These are phyloP conservation scores for Drosophila fungiperda DNA, from an alignment of 2,888 invertebrate genomes.

Conservation along the genomic window DNA sequence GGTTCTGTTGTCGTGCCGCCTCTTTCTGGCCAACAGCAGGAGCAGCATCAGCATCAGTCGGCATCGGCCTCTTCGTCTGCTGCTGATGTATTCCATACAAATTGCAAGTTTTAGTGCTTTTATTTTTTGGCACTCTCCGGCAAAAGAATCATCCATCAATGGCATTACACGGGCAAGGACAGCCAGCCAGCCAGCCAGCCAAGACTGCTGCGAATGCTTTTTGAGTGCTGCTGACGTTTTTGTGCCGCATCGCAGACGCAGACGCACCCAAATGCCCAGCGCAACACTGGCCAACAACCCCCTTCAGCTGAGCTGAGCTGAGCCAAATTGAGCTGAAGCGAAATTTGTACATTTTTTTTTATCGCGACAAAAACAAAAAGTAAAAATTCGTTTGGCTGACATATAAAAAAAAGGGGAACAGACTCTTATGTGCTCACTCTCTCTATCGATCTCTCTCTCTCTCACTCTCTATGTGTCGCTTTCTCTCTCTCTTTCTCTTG, in stretches of 20 bases:
- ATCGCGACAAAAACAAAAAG: conserved; percentile 43
- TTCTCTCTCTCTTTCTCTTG: conserved; percentile 3
- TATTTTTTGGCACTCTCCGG: conserved; percentile 64
- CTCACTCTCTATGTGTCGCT: neutral
- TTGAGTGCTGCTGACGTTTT: conserved; percentile 82
- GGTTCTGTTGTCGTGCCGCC: conserved; percentile 61
- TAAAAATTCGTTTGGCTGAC: conserved; percentile 25
- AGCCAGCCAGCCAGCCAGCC: conserved; percentile 26
- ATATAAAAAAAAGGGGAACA: conserved; percentile 24
- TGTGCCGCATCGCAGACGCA: conserved; percentile 81
- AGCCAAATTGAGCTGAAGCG: conserved; percentile 36
- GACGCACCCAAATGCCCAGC: conserved; percentile 36
- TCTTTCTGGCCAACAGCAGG: conserved; percentile 60
- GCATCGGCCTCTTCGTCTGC: conserved; percentile 38
- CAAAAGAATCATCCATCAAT: conserved; percentile 82
- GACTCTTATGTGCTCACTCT: conserved; percentile 10
- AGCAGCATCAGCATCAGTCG: conserved; percentile 24
- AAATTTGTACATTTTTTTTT: conserved; percentile 66
- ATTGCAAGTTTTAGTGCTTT: conserved; percentile 79
- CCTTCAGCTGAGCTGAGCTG: conserved; percentile 15
- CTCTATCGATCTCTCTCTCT: neutral
- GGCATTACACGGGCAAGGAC: conserved; percentile 75
- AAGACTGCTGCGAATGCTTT: conserved; percentile 52
- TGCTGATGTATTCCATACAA: conserved; percentile 79
- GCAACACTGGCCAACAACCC: conserved; percentile 39